Evolutionary conservation across 2,797 vertebrate species (phyloP).

Genomic region (Pachyuromys duprasi): DNA sequence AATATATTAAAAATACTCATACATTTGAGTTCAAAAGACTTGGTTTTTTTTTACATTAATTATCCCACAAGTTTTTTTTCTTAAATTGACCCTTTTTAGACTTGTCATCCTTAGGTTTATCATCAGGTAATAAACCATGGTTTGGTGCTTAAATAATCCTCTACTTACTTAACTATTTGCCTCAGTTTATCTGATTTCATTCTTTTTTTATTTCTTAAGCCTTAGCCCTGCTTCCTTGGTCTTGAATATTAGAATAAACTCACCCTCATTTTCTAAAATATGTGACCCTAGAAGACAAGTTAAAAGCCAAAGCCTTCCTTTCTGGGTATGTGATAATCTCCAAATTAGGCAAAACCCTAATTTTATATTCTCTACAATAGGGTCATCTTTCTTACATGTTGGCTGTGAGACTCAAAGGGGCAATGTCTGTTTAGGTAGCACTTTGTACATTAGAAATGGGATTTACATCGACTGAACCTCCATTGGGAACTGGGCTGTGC

Average conservation of each 20-base stretch:
- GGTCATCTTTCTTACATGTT: neutral
- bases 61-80: neutral
- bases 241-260: neutral
- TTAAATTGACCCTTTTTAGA: neutral
- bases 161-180: neutral
- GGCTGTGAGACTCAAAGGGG: neutral
- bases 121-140: constrained; percentile 2
- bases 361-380: constrained; percentile 38
- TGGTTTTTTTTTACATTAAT: neutral
- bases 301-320: constrained; percentile 22
- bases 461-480: neutral
- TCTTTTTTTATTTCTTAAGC: constrained; percentile 44
- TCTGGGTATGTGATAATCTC: neutral
- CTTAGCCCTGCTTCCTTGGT: neutral
- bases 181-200: neutral
- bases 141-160: constrained; percentile 16
- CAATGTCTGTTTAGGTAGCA: constrained; percentile 2
- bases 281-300: neutral
- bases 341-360: neutral
- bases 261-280: neutral
- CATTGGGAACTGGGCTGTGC: neutral
- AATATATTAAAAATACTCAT: neutral
- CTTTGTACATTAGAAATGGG: neutral
- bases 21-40: constrained; percentile 28
- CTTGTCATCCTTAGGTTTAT: neutral